Evolutionary conservation across 2,113 vertebrate genomes (phyloP).

Genomic region (Epinephelus lanceolatus): DNA sequence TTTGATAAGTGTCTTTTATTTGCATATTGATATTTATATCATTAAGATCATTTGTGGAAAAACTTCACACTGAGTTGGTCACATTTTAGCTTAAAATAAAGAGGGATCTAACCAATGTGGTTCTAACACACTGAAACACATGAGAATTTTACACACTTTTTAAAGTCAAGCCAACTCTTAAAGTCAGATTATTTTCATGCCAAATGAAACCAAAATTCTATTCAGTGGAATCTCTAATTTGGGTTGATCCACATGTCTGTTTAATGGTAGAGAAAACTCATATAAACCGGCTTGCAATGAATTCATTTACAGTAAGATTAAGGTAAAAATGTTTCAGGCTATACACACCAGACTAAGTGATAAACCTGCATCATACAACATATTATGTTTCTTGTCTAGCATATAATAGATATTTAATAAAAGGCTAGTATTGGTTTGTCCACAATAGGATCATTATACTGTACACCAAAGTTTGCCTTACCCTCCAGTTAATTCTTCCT

Average conservation of each 20-base stretch:
- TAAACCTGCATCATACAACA: background rate
- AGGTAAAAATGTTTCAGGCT: no score
- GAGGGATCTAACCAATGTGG: background rate
- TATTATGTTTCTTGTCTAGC: no score
- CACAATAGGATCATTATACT: background rate
- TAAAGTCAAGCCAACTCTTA: background rate
- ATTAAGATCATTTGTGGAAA: background rate
- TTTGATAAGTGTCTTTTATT: background rate
- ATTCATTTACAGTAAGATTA: background rate
- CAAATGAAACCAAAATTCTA: background rate
- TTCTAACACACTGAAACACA: no score
- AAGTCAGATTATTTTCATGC: background rate
- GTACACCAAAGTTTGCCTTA: slow-evolving; percentile 9
- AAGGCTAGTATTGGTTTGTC: background rate
- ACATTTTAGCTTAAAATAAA: background rate
- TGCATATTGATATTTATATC: background rate
- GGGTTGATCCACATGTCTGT: background rate
- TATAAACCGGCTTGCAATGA: background rate
- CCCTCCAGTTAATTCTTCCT: slow-evolving; percentile 33
- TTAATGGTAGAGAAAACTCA: background rate
- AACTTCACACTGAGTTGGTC: background rate
- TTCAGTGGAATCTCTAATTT: background rate
- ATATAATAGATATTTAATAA: slow-evolving; percentile 8
- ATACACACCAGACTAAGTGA: background rate
- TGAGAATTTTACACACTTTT: background rate